phyloP scores from a whole-genome alignment of 2,797 vertebrate species.

The Hippoglossus hippoglossus region DNA sequence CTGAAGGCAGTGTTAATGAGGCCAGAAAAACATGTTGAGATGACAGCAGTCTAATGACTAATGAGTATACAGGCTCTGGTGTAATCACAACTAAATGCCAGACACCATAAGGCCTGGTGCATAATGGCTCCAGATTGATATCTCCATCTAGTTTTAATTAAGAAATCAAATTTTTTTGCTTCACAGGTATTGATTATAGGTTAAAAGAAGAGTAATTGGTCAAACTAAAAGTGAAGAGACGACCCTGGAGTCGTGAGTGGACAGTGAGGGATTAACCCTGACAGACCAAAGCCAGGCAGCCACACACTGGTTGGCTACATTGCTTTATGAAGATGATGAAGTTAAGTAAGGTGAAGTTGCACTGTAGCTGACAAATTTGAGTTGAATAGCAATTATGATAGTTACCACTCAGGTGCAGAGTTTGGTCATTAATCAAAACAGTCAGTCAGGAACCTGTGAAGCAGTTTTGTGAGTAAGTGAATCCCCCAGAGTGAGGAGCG shows the following conservation, averaged over 20 bases:
- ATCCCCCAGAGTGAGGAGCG: slow-evolving; percentile 81
- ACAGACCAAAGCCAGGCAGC: slow-evolving; percentile 31
- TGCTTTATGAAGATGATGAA: slow-evolving; percentile 20
- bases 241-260: slow-evolving; percentile 63
- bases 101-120: slow-evolving; percentile 83
- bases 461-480: slow-evolving; percentile 87
- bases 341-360: slow-evolving; percentile 49
- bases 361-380: slow-evolving; percentile 24
- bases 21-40: slow-evolving; percentile 81
- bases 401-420: slow-evolving; percentile 68
- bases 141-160: slow-evolving; percentile 83
- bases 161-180: slow-evolving; percentile 83
- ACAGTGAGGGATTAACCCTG: slow-evolving; percentile 33
- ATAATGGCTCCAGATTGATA: slow-evolving; percentile 85
- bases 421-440: slow-evolving; percentile 92
- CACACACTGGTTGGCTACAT: slow-evolving; percentile 3
- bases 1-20: slow-evolving; percentile 76
- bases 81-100: slow-evolving; percentile 87
- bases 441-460: slow-evolving; percentile 76
- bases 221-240: slow-evolving; percentile 72
- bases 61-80: slow-evolving; percentile 81
- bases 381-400: slow-evolving; percentile 68
- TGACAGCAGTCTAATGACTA: slow-evolving; percentile 86
- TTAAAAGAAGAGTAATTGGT: slow-evolving; percentile 77
- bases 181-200: slow-evolving; percentile 85